Evolutionary conservation across 2,113 vertebrate genomes (phyloP), one percentile per base, ranked within the genome.

Genomic region (Murina feae): DNA sequence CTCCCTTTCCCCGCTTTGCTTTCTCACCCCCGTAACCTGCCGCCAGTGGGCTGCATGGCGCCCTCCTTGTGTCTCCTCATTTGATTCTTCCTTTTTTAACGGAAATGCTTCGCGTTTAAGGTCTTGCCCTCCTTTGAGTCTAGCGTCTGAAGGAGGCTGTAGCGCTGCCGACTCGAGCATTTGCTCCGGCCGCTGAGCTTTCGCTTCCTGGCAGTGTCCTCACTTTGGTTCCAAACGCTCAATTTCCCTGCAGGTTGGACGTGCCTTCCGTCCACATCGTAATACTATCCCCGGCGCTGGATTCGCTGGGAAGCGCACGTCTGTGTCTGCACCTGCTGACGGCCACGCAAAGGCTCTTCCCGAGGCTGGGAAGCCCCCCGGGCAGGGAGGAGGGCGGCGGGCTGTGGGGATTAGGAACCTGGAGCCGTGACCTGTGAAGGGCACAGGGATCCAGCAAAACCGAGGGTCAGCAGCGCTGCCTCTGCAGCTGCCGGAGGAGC

Each of bases 241-340:
- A 42, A 25, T 42, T 25, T 25, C 25, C 9, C 37, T 23, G 10
- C 20, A 23, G 68, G 35, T 39, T 25, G 21, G 20, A 39, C 5
- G 11, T 11, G 10, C 35, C 69, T 14, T 1, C 6, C 4, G 2
- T 25, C 37, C 2, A 37, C 37, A 5, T 6, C 5, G 1, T 42
- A 10, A 81, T 30, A 20, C 35, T 32, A 14, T 78, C 17, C 28
- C 37, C 5, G 6, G 49, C 16, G 11, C 35, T 13, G 72, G 4
- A 18, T 20, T 53, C 10, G 6, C 74, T 53, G 32, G 20, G 13
- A 53, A 35, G 75, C 49, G 12, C 25, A 21, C 1, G 23, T 35
- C 6, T 21, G 14, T 7, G 49, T 35, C 21, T 14, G 32, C n/a
- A 35, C 32, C 75, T 23, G 49, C n/a, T 8, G n/a, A 35, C 75